These are phyloP conservation scores for Zhuqinia jingwanae DNA, from an alignment of 2,888 invertebrate genomes.

Conservation along the genomic window DNA sequence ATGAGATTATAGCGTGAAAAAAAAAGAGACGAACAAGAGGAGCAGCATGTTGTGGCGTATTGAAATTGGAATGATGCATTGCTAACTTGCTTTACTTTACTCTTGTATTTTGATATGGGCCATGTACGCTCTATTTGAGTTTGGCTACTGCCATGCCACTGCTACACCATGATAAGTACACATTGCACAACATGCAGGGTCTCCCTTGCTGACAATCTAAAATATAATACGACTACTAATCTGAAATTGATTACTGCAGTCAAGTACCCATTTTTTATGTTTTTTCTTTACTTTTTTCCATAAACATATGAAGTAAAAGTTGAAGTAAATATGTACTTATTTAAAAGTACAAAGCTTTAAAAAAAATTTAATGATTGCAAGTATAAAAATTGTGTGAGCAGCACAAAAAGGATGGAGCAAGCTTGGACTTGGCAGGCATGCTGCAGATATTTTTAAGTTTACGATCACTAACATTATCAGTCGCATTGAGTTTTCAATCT, in stretches of 20 bases:
- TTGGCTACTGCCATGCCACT: no score
- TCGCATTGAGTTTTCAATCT: background rate
- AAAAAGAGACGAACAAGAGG: background rate
- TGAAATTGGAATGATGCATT: constrained; percentile 34
- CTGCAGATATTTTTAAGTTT: no score
- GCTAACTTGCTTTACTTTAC: no score
- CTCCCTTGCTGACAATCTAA: constrained; percentile 13
- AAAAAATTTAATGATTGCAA: constrained; percentile 9
- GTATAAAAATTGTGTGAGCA: background rate
- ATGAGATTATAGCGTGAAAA: background rate
- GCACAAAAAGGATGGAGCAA: background rate
- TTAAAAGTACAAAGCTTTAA: no score
- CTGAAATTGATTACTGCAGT: constrained; percentile 64
- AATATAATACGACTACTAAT: constrained; percentile 45
- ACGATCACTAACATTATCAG: background rate
- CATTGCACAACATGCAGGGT: background rate
- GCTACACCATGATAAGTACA: background rate
- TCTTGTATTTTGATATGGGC: no score
- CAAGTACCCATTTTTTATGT: constrained; percentile 25
- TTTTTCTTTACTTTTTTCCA: background rate
- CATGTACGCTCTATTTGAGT: constrained; percentile 22
- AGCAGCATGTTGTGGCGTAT: constrained; percentile 34
- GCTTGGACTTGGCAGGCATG: background rate
- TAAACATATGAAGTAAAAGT: background rate
- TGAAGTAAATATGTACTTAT: constrained; percentile 20